Percentiles rank a stretch among this genome's conserved stretches.
Evolutionary conservation across 2,888 invertebrate genomes (phyloP).

Genomic region (Altica lythri): DNA sequence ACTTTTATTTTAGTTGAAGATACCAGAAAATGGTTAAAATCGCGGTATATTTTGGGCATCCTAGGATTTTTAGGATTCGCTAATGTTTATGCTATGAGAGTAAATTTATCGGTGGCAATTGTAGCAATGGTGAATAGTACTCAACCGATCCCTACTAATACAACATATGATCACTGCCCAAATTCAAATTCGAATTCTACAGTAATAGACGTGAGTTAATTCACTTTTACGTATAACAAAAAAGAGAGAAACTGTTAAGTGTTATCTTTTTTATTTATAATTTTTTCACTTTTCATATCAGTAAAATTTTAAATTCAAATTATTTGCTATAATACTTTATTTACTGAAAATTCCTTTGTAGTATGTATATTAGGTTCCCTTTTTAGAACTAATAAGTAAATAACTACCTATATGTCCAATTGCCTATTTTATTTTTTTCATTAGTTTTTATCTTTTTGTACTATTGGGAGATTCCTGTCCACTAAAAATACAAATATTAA

Average conservation of each 20-base stretch:
- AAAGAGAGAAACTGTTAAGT: not conserved
- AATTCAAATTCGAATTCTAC: conserved; percentile 55
- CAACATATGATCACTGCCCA: conserved; percentile 67
- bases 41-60: conserved; percentile 78
- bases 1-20: conserved; percentile 60
- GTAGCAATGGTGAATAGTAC: conserved; percentile 91
- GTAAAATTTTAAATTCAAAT: not conserved
- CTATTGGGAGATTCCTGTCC: too few species aligned
- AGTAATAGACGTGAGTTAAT: conserved; percentile 43
- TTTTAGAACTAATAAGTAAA: too few species aligned
- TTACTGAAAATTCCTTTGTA: too few species aligned
- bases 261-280: not conserved
- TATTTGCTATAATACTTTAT: too few species aligned
- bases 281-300: too few species aligned
- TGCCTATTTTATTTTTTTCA: too few species aligned
- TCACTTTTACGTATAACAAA: not conserved
- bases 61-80: conserved; percentile 88
- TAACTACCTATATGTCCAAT: too few species aligned
- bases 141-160: conserved; percentile 60
- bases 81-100: conserved; percentile 87
- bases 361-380: too few species aligned
- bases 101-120: conserved; percentile 90
- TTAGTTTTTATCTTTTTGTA: too few species aligned
- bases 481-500: too few species aligned
- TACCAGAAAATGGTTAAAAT: conserved; percentile 70